Evolutionary conservation across 2,113 vertebrate genomes (phyloP).

Genomic region (Epinephelus moara): DNA sequence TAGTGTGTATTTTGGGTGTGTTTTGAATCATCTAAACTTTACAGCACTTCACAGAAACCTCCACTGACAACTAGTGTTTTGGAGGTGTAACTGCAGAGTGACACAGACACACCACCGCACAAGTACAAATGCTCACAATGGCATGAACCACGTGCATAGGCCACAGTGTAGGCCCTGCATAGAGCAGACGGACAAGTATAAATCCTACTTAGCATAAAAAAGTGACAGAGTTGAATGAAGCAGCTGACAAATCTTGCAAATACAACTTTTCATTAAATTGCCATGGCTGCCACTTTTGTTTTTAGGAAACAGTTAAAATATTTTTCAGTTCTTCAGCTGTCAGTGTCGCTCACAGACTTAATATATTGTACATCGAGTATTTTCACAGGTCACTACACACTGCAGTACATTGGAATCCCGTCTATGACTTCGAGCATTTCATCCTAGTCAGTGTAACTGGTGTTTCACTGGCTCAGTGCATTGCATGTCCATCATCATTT

Average conservation of each 20-base stretch:
- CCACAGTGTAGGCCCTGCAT: too few species aligned
- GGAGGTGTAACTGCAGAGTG: too few species aligned
- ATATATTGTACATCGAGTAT: neutral
- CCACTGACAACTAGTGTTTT: too few species aligned
- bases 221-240: neutral
- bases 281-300: neutral
- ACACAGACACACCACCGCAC: too few species aligned
- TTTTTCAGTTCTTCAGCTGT: neutral
- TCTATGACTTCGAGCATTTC: neutral
- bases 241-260: neutral
- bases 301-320: neutral
- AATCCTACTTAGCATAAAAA: neutral
- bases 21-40: too few species aligned
- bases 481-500: constrained; percentile 1
- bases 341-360: neutral
- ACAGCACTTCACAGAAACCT: too few species aligned
- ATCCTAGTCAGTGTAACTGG: neutral
- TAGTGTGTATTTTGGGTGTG: too few species aligned
- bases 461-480: neutral
- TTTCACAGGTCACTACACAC: neutral
- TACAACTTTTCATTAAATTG: neutral
- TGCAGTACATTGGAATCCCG: neutral
- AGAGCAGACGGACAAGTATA: too few species aligned
- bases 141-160: too few species aligned
- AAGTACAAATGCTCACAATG: too few species aligned